Evolutionary conservation across 1,140 invertebrate genomes (phyloP), one percentile per base, ranked within the genome.

Genomic region (Hylaeus anthracinus): DNA sequence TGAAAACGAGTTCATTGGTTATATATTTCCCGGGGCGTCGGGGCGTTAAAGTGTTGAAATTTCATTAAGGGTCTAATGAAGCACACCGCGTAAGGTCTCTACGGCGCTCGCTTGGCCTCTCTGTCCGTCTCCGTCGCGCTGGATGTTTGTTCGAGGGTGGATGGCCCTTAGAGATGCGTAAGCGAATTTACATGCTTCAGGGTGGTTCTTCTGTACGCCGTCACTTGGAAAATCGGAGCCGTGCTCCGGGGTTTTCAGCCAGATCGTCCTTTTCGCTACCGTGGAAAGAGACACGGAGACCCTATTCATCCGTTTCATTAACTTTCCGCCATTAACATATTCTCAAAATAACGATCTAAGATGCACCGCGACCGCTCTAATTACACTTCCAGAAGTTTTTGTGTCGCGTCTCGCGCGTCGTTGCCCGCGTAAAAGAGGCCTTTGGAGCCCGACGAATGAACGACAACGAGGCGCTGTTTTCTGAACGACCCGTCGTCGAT

Each of bases 1-100:
- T 90, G 80, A 92, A 92, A 90, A 91, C 80, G 90, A 91, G 90
- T 92, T 92, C 90, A 91, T 89, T 91, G 89, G 90, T 88, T 90
- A 90, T 87, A 81, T 88, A 90, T 91, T 91, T 90, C 87, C 84
- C 85, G 74, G 81, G 72, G 79, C 86, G 83, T 64, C 80, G 81
- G 86, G 84, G 88, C 88, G 86, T 89, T 89, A 89, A 90, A 90
- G 89, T 90, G 86, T 85, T 89, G 85, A 89, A 90, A 86, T 88
- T 89, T 90, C 90, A 91, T 91, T 90, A 89, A 82, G 82, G 85
- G 75, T 81, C 79, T 90, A 91, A 91, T 90, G 89, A 91, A 89
- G 88, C 83, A 86, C 72, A 83, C 43, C 78, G 82, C 83, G 85
- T 89, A 89, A 90, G 88, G 88, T 86, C 82, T 88, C 81, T 60